Conservation (phyloP, 2,797 vertebrate genomes). For the Cyprinella venusta region DNA sequence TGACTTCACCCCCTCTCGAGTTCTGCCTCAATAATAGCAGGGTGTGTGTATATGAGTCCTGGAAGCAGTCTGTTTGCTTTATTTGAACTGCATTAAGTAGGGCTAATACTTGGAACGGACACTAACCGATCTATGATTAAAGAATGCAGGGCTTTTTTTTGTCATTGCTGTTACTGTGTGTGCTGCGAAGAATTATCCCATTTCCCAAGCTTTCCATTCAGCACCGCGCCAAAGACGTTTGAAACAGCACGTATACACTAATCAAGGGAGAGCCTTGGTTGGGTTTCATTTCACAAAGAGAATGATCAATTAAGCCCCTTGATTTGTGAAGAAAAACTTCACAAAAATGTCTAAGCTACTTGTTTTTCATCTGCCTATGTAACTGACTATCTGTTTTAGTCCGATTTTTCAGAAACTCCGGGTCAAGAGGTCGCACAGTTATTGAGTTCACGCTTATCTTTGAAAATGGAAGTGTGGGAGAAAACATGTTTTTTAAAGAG, state of each 20-base stretch:
- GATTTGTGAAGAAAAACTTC: conserved; percentile 11
- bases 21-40: conserved; percentile 20
- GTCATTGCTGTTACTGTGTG: conserved; percentile 21
- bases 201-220: conserved; percentile 28
- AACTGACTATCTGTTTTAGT: not conserved
- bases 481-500: conserved; percentile 31
- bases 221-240: conserved; percentile 40
- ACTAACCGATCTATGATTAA: conserved; percentile 40
- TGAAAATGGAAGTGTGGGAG: not conserved
- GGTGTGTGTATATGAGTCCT: not conserved
- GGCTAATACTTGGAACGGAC: conserved; percentile 40
- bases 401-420: conserved; percentile 7
- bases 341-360: not conserved
- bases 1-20: conserved; percentile 53
- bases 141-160: conserved; percentile 31
- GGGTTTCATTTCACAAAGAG: conserved; percentile 4
- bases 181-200: conserved; percentile 9
- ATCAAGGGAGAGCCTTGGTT: not conserved
- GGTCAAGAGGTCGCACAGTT: conserved; percentile 1
- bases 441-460: not conserved
- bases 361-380: conserved; percentile 4
- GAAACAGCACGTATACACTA: conserved; percentile 41
- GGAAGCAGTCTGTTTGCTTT: conserved; percentile 30
- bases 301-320: conserved; percentile 19
- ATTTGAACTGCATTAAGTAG: conserved; percentile 35